Percentiles rank a stretch among this genome's conserved stretches.
phyloP scores from a whole-genome alignment of 2,888 invertebrate genomes.

The Diabrotica balteata region DNA sequence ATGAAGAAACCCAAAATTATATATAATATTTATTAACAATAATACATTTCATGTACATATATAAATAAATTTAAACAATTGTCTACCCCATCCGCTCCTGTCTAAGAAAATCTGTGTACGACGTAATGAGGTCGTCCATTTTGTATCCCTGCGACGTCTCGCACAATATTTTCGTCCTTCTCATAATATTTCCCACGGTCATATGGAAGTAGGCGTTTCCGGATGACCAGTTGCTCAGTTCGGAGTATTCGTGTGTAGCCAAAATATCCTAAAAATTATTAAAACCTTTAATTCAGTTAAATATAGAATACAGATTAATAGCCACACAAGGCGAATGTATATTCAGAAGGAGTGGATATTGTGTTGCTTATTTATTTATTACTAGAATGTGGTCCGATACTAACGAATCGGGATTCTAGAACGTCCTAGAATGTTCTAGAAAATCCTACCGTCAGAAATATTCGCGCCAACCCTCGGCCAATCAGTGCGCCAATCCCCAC shows the following conservation, averaged over 20 bases:
- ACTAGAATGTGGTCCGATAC: too few species aligned
- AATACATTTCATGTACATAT: too few species aligned
- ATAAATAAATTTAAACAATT: not conserved
- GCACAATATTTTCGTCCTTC: constrained; percentile 86
- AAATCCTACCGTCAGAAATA: too few species aligned
- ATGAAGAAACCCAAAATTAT: too few species aligned
- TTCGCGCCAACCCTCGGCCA: too few species aligned
- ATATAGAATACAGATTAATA: not conserved
- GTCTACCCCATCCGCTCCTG: constrained; percentile 24
- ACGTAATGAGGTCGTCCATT: constrained; percentile 95
- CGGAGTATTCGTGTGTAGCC: constrained; percentile 84
- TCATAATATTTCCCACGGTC: constrained; percentile 93
- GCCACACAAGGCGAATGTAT: not conserved
- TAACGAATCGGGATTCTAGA: too few species aligned
- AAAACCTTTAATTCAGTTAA: constrained; percentile 2
- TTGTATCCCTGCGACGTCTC: constrained; percentile 94
- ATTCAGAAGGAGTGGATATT: too few species aligned
- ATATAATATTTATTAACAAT: too few species aligned
- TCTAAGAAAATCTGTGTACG: constrained; percentile 75
- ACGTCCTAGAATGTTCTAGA: too few species aligned
- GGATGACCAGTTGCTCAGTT: constrained; percentile 93
- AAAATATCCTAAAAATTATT: constrained; percentile 72
- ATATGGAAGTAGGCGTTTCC: constrained; percentile 95
- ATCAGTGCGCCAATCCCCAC: too few species aligned
- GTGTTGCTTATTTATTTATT: too few species aligned